These are phyloP conservation scores for Eupeodes latifasciatus DNA, from an alignment of 2,888 invertebrate species.

Conservation along the genomic window DNA sequence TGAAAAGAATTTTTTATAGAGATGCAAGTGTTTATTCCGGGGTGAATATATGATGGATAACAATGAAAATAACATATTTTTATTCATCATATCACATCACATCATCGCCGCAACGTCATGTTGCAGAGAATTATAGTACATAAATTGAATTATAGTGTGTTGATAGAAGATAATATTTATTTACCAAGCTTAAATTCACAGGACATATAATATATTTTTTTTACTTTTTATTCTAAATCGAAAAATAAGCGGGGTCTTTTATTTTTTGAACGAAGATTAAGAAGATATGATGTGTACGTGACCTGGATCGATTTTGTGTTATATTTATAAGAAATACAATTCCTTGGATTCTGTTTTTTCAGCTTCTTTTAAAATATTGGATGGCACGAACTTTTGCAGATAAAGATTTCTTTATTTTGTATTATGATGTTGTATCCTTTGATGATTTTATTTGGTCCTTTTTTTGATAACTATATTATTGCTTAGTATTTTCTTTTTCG, in stretches of 20 bases:
- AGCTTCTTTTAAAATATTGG: conserved; percentile 18
- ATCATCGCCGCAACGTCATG: conserved; percentile 20
- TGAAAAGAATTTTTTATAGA: not conserved
- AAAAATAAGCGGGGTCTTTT: conserved; percentile 42
- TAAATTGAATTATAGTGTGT: conserved; percentile 9
- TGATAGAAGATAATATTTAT: not conserved
- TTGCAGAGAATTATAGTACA: not conserved
- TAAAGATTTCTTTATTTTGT: conserved; percentile 15
- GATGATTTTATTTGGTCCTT: conserved; percentile 1
- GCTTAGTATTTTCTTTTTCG: not conserved
- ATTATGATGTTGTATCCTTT: conserved; percentile 28
- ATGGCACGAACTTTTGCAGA: conserved; percentile 43
- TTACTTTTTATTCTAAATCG: not conserved
- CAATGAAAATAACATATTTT: conserved; percentile 38
- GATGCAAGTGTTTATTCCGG: conserved; percentile 69
- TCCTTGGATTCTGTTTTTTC: conserved; percentile 3
- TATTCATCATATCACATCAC: conserved; percentile 10
- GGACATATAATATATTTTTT: not conserved
- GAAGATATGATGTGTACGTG: conserved; percentile 53
- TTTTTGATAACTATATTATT: not conserved
- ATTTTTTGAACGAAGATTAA: conserved; percentile 27
- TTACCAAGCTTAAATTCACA: conserved; percentile 29
- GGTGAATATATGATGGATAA: conserved; percentile 36
- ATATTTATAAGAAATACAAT: not conserved
- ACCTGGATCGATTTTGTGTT: conserved; percentile 55